Conservation (phyloP, 2,888 invertebrate species). For the Calameuta pallipes region DNA sequence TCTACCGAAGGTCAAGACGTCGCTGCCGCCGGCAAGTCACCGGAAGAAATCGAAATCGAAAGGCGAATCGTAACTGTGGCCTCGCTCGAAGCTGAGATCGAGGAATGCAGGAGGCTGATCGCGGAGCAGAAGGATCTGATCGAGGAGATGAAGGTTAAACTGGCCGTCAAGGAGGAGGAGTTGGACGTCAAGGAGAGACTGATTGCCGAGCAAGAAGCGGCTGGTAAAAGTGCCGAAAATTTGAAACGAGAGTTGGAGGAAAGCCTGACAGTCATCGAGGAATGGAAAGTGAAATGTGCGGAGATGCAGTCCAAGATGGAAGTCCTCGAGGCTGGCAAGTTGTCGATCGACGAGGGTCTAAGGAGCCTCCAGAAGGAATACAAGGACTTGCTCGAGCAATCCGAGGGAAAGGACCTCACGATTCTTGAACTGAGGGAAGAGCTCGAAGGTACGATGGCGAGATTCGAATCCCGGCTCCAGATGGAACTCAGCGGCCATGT, state of each 20-base stretch:
- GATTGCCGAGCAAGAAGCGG: conserved; percentile 35
- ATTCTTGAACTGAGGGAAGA: conserved; percentile 54
- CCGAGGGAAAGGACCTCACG: conserved; percentile 40
- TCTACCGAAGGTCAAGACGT: conserved; percentile 26
- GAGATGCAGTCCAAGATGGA: conserved; percentile 53
- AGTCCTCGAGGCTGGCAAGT: conserved; percentile 63
- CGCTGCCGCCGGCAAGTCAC: conserved; percentile 6
- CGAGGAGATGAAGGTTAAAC: conserved; percentile 70
- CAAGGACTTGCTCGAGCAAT: conserved; percentile 44
- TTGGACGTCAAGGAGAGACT: conserved; percentile 64
- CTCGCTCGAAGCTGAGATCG: conserved; percentile 52
- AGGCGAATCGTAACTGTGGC: conserved; percentile 20
- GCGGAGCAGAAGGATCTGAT: conserved; percentile 71
- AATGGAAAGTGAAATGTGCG: conserved; percentile 51
- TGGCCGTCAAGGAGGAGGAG: conserved; percentile 65
- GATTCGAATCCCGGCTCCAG: conserved; percentile 60
- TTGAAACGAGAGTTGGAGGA: conserved; percentile 29
- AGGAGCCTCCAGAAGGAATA: conserved; percentile 67
- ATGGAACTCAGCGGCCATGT: conserved; percentile 29
- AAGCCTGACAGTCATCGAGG: conserved; percentile 49
- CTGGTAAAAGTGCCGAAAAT: conserved; percentile 28
- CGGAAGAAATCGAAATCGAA: conserved; percentile 27
- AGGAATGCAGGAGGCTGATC: conserved; percentile 71
- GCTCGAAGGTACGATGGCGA: conserved; percentile 64
- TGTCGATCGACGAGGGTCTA: conserved; percentile 68